phyloP scores from a whole-genome alignment of 2,113 vertebrate species.

The Pollimyrus isidori region DNA sequence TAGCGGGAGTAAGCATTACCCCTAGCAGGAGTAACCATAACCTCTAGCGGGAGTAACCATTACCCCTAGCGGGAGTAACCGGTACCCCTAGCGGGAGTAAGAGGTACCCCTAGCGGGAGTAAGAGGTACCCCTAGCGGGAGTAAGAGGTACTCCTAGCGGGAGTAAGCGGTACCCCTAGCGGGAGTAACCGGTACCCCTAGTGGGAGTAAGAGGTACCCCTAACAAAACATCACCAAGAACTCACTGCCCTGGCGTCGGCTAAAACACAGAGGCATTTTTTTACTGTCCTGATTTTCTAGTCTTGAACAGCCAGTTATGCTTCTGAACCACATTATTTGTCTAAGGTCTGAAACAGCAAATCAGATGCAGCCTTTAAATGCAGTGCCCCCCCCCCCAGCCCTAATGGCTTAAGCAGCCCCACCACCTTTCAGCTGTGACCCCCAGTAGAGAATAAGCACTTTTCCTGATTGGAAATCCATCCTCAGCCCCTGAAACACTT shows the following conservation, averaged over 20 bases:
- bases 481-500: not conserved
- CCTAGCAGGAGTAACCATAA: not conserved
- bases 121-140: not conserved
- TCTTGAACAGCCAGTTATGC: not conserved
- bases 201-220: too few species aligned
- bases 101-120: not conserved
- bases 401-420: not conserved
- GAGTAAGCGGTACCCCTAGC: not conserved
- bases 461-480: slow-evolving; percentile 19
- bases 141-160: too few species aligned
- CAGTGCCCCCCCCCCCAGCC: not conserved
- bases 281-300: not conserved
- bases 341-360: not conserved
- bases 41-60: too few species aligned
- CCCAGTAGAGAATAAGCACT: not conserved
- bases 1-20: not conserved
- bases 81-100: too few species aligned
- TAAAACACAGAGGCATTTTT: not conserved
- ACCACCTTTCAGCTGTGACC: slow-evolving; percentile 19
- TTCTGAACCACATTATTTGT: not conserved
- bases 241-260: not conserved
- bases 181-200: too few species aligned
- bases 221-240: not conserved
- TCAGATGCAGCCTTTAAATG: not conserved
- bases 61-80: too few species aligned